phyloP scores from a whole-genome alignment of 2,888 invertebrate species.

The Gastracanthus pulcherrimus region DNA sequence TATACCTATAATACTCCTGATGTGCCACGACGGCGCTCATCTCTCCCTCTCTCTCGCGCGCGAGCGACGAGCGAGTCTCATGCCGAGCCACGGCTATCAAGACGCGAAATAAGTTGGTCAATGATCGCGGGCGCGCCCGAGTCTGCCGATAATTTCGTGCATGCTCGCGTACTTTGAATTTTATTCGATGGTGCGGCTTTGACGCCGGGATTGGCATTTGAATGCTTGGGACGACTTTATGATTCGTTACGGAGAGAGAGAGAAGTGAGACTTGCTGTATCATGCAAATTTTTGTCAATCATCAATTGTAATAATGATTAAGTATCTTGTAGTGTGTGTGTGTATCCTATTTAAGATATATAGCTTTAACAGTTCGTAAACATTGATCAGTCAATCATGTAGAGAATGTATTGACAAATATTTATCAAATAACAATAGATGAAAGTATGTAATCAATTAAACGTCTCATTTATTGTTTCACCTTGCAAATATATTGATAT shows the following conservation, averaged over 20 bases:
- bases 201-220: not conserved
- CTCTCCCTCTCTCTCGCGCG: not conserved
- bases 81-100: slow-evolving; percentile 13
- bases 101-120: not conserved
- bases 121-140: not conserved
- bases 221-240: not conserved
- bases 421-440: no score
- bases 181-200: not conserved
- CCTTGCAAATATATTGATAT: no score
- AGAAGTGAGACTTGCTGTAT: not conserved
- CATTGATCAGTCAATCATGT: no score
- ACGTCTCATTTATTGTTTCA: no score
- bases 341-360: no score
- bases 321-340: no score
- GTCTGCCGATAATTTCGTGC: not conserved
- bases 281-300: not conserved
- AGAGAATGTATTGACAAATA: no score
- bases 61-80: slow-evolving; percentile 1
- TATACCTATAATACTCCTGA: no score
- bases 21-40: not conserved
- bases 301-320: no score
- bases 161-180: not conserved
- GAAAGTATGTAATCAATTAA: no score
- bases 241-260: not conserved
- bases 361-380: no score